phyloP scores from a whole-genome alignment of 1,140 invertebrate genomes.

The Zeugodacus cucurbitae region DNA sequence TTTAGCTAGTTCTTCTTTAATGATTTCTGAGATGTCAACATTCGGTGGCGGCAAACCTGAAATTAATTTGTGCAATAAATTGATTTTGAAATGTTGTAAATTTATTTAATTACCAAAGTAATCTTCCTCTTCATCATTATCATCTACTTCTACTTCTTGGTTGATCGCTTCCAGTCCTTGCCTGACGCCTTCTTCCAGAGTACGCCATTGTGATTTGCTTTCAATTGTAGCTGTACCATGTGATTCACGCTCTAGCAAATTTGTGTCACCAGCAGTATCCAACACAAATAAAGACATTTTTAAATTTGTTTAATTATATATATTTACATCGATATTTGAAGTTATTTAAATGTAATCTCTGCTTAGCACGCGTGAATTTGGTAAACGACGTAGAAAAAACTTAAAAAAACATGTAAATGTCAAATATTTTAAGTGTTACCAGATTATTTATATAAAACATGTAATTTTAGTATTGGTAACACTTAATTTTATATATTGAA shows the following conservation, averaged over 20 bases:
- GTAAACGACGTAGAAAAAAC: neutral
- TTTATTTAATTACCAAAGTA: slow-evolving; percentile 49
- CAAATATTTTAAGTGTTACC: no score
- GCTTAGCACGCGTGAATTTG: neutral
- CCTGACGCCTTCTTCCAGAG: neutral
- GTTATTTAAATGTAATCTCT: neutral
- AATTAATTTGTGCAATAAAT: neutral
- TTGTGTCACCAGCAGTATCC: slow-evolving; percentile 57
- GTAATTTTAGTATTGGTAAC: no score
- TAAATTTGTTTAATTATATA: neutral
- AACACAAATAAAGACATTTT: slow-evolving; percentile 60
- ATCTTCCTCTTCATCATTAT: slow-evolving; percentile 48
- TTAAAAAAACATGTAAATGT: no score
- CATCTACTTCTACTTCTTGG: slow-evolving; percentile 41
- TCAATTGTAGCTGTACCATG: neutral
- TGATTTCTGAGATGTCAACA: slow-evolving; percentile 44
- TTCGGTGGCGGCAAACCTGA: slow-evolving; percentile 47
- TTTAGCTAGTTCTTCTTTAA: slow-evolving; percentile 33
- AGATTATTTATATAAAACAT: no score
- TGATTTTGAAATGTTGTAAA: neutral
- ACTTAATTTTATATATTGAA: no score
- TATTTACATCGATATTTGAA: neutral
- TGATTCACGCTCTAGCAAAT: slow-evolving; percentile 48
- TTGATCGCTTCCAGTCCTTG: neutral
- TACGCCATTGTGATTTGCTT: slow-evolving; percentile 35